Conservation (phyloP, 1,140 invertebrate species). For the Heliconius hermathena region DNA sequence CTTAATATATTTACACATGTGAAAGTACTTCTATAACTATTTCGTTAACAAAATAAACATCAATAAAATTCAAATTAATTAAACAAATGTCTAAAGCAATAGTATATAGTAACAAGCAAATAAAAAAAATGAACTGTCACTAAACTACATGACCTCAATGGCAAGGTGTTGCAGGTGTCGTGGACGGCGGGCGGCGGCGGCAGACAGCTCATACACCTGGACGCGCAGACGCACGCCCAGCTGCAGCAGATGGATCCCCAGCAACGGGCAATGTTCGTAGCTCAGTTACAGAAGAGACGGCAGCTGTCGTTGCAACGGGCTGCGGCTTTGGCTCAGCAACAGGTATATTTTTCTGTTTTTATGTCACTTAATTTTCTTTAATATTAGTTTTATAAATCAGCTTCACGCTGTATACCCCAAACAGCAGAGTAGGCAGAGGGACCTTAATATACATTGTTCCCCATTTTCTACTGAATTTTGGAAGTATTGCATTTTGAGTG, state of each 20-base stretch:
- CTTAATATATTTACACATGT: neutral
- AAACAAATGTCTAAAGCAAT: too few relatives aligned
- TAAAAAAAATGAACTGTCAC: neutral
- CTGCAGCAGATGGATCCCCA: conserved; percentile 90
- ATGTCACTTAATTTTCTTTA: too few relatives aligned
- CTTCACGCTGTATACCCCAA: too few relatives aligned
- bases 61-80: too few relatives aligned
- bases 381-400: too few relatives aligned
- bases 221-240: conserved; percentile 91
- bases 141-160: conserved; percentile 22
- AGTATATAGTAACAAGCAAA: too few relatives aligned
- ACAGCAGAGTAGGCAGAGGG: too few relatives aligned
- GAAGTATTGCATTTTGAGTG: too few relatives aligned
- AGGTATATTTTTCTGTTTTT: conserved; percentile 47
- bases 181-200: conserved; percentile 74
- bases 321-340: conserved; percentile 80
- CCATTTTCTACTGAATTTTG: too few relatives aligned
- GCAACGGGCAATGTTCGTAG: conserved; percentile 89
- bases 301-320: conserved; percentile 79
- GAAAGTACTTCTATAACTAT: too few relatives aligned
- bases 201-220: conserved; percentile 87
- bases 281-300: conserved; percentile 87
- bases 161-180: conserved; percentile 62
- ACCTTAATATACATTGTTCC: too few relatives aligned
- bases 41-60: too few relatives aligned